phyloP scores from a whole-genome alignment of 2,888 invertebrate genomes.

The Pimpla rufipes region DNA sequence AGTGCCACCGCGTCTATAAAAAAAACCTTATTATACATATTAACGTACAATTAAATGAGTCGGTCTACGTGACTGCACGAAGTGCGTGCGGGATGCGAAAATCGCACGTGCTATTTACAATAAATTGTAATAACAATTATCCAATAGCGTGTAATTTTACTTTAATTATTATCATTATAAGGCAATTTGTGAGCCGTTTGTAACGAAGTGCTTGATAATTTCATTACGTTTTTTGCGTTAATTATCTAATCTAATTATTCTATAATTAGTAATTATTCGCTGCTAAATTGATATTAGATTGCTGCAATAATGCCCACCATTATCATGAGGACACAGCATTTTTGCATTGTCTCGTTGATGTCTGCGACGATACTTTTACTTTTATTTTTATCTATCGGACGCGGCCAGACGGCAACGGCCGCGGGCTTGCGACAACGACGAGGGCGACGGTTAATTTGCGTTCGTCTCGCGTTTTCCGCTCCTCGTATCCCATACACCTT shows the following conservation, averaged over 20 bases:
- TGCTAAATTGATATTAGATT: no score
- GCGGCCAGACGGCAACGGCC: constrained; percentile 46
- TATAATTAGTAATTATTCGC: not conserved
- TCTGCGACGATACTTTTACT: not conserved
- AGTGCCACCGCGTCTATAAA: not conserved
- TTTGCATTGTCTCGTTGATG: not conserved
- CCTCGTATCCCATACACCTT: constrained; percentile 55
- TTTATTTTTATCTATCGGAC: constrained; percentile 6
- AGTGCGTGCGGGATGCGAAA: not conserved
- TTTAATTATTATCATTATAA: not conserved
- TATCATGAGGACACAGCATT: not conserved
- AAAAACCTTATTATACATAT: constrained; percentile 32
- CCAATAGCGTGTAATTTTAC: not conserved
- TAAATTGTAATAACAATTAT: constrained; percentile 26
- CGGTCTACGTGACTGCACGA: constrained; percentile 21
- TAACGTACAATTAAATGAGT: constrained; percentile 59
- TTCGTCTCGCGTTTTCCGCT: constrained; percentile 68
- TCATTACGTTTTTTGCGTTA: not conserved
- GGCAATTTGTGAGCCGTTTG: not conserved
- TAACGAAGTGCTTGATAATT: not conserved
- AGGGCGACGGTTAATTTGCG: constrained; percentile 68
- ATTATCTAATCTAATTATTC: not conserved
- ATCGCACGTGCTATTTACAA: constrained; percentile 7
- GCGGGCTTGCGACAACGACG: constrained; percentile 42
- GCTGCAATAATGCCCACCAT: not conserved